Conservation (phyloP, 2,797 vertebrate genomes). For the Pristis pectinata region DNA sequence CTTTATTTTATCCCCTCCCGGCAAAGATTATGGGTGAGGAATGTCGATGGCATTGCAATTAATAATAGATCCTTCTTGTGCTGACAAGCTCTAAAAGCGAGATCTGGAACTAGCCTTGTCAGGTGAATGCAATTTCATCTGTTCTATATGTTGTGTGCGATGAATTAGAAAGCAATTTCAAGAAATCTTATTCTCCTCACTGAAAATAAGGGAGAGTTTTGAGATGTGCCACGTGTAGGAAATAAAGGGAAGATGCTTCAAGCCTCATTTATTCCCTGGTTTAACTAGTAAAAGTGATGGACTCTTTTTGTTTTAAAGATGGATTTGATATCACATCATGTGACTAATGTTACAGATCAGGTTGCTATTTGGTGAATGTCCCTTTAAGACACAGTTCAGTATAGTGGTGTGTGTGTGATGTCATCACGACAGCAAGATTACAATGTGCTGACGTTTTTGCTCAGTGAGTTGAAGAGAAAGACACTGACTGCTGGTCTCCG, state of each 20-base stretch:
- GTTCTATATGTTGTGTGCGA: neutral
- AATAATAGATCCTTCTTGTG: constrained; percentile 45
- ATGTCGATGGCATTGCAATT: constrained; percentile 46
- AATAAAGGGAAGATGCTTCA: neutral
- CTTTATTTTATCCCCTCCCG: constrained; percentile 27
- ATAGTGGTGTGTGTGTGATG: too few relatives aligned
- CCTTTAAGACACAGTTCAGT: too few relatives aligned
- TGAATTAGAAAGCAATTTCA: constrained; percentile 30
- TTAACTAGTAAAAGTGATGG: neutral
- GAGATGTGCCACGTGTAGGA: neutral
- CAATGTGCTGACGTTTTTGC: too few relatives aligned
- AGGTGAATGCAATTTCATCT: constrained; percentile 25
- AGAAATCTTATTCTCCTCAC: neutral
- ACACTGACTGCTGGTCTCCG: too few relatives aligned
- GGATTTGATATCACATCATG: neutral
- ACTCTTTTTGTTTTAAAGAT: neutral
- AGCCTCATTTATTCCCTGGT: neutral
- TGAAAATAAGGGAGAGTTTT: neutral
- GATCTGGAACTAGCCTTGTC: neutral
- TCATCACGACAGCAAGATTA: too few relatives aligned
- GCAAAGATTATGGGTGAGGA: constrained; percentile 43
- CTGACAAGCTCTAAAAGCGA: constrained; percentile 43
- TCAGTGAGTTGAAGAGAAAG: too few relatives aligned
- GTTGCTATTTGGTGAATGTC: too few relatives aligned
- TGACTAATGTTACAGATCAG: too few relatives aligned